Percentiles rank a stretch among this genome's conserved stretches.
Evolutionary conservation across 2,797 vertebrate genomes (phyloP).

Genomic region (Artibeus lituratus): DNA sequence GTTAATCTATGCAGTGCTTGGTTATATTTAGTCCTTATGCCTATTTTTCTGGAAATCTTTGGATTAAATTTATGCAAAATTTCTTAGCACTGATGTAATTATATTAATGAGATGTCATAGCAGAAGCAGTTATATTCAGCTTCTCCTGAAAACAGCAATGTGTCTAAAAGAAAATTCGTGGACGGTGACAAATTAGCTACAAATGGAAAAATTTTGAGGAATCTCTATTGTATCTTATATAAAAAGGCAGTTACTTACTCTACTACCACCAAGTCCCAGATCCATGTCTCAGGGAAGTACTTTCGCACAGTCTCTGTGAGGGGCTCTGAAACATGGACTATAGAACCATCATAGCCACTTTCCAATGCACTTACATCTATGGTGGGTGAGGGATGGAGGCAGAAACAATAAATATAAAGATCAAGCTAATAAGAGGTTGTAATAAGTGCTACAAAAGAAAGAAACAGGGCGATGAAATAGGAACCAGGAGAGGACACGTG

Average conservation of each 20-base stretch:
- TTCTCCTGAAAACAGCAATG: background rate
- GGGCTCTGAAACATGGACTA: fast-evolving
- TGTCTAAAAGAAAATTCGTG: background rate
- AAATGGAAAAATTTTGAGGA: background rate
- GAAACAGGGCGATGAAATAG: background rate
- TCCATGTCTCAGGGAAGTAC: slow-evolving; percentile 85
- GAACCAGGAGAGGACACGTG: background rate
- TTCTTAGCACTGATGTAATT: background rate
- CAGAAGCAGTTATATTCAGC: background rate
- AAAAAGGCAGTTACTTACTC: slow-evolving; percentile 69
- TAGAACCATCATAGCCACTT: fast-evolving
- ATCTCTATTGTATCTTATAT: slow-evolving; percentile 10
- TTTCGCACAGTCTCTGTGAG: slow-evolving; percentile 70
- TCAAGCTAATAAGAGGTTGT: background rate
- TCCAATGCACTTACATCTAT: fast-evolving
- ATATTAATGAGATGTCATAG: background rate
- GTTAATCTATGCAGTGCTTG: background rate
- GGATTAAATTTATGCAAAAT: background rate
- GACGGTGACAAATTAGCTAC: background rate
- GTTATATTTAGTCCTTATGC: background rate
- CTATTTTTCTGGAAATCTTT: background rate
- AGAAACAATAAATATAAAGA: slow-evolving; percentile 32
- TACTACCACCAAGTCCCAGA: slow-evolving; percentile 77
- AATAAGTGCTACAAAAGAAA: background rate
- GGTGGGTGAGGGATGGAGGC: background rate